These are phyloP conservation scores for Calonectris borealis DNA, from an alignment of 2,113 vertebrate genomes.

Conservation along the genomic window DNA sequence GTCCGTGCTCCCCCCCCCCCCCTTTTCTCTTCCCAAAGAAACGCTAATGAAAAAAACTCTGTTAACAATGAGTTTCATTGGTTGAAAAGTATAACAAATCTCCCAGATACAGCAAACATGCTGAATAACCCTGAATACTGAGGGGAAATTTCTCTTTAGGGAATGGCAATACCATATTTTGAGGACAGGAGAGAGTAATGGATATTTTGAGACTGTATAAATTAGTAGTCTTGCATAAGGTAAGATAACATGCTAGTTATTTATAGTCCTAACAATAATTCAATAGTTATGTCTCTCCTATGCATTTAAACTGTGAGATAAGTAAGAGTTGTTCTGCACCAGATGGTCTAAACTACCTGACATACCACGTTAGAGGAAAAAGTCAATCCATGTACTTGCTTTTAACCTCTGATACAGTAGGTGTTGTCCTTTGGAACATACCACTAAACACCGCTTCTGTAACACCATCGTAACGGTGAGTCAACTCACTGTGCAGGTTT, in stretches of 20 bases:
- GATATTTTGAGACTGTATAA: background rate
- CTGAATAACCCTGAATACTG: background rate
- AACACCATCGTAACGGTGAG: rapidly evolving
- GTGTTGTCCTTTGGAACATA: background rate
- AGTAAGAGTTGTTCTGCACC: background rate
- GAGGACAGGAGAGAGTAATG: background rate
- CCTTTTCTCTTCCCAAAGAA: background rate
- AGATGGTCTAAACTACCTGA: background rate
- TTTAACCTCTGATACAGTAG: constrained; percentile 6
- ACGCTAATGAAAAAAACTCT: background rate
- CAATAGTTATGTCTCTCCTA: background rate
- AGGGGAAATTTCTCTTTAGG: background rate
- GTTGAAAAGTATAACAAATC: background rate
- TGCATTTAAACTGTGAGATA: background rate
- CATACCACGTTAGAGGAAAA: background rate
- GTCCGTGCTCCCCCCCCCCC: rapidly evolving
- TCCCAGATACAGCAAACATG: rapidly evolving
- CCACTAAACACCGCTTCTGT: background rate
- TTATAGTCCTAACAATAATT: background rate
- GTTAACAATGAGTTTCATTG: background rate
- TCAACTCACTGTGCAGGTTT: background rate
- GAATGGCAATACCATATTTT: background rate
- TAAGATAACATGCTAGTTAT: background rate
- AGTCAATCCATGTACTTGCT: background rate
- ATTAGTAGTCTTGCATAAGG: background rate